Conservation (phyloP, 2,113 vertebrate species). For the Pygoscelis adeliae region DNA sequence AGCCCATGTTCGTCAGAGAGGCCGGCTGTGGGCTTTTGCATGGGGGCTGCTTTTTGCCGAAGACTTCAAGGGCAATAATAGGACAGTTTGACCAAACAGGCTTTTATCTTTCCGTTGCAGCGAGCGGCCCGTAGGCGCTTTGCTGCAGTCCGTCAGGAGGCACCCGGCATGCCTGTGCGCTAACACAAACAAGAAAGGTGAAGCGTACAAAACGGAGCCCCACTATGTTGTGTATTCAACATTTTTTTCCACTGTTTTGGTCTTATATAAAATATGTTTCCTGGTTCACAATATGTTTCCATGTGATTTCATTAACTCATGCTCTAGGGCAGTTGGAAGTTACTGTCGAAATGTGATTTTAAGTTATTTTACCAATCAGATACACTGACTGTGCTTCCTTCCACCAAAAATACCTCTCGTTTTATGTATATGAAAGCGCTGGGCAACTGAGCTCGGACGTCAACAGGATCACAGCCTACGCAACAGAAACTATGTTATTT, state of each 20-base stretch:
- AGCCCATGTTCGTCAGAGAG: not conserved
- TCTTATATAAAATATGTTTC: slow-evolving; percentile 72
- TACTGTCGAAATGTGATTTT: slow-evolving; percentile 23
- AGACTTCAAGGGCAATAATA: not conserved
- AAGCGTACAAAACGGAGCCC: not conserved
- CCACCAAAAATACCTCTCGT: slow-evolving; percentile 38
- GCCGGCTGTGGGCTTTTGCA: accelerated
- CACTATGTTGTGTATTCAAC: not conserved
- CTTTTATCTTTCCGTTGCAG: slow-evolving; percentile 24
- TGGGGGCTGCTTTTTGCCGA: not conserved
- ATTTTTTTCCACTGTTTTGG: slow-evolving; percentile 71
- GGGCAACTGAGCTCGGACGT: slow-evolving; percentile 23
- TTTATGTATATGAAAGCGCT: slow-evolving; percentile 29
- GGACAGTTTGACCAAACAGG: not conserved
- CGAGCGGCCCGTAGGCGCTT: not conserved
- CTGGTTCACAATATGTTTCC: slow-evolving; percentile 72
- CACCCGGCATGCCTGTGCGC: not conserved
- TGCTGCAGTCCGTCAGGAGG: not conserved
- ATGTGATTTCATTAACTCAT: slow-evolving; percentile 49
- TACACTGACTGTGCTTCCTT: slow-evolving; percentile 56
- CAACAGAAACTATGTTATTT: slow-evolving; percentile 26
- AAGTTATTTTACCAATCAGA: slow-evolving; percentile 23
- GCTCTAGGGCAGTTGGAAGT: slow-evolving; percentile 62
- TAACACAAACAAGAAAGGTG: slow-evolving; percentile 11
- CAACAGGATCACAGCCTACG: slow-evolving; percentile 51